Evolutionary conservation across 2,888 invertebrate species (phyloP), one percentile per base, ranked within the genome.

Genomic region (Ditylenchus weischeri): DNA sequence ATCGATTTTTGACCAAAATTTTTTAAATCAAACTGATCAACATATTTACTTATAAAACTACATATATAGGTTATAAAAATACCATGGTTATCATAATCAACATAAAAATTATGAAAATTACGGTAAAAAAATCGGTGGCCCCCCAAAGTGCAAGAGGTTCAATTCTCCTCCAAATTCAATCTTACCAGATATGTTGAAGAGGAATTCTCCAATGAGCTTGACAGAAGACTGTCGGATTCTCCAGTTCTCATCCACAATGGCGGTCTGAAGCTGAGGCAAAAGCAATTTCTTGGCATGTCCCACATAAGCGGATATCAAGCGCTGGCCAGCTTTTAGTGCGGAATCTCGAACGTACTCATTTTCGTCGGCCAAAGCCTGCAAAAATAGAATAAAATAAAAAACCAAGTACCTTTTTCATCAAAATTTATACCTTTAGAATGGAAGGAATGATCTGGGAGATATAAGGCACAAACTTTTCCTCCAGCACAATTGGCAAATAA

Each of bases 171-270:
- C n/a, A n/a, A 66, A 68, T 64, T 57, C n/a, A 49, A 63, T 47
- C 57, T 29, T 18, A 85, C 94, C 96, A 1, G 95, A 94, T 74
- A 98, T 91, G 70, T 93, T 89, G 85, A 95, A 98, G 35, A 98
- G 86, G 61, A 98, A 86, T 84, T 98, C 98, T 18, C 96, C 96
- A 48, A 98, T 86, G 38, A 98, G 86, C 84, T 95, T 94, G 8
- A 98, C 93, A 0, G 93, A 93, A 79, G 93, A 87, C 82, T 86
- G 91, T 71, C 96, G 87, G 78, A 98, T 98, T 64, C 98, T 88
- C 98, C 98, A 99, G 85, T 96, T 96, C 80, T 95, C 94, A 84
- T 96, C 93, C 85, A 96, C 95, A 21, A 98, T 86, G 0, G 96
- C 96, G 60, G 88, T 88, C 67, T 78, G 76, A 50, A 95, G 84